Base-by-base conservation (phyloP, 2,888 invertebrate species). In the Xestia c-nigrum region DNA sequence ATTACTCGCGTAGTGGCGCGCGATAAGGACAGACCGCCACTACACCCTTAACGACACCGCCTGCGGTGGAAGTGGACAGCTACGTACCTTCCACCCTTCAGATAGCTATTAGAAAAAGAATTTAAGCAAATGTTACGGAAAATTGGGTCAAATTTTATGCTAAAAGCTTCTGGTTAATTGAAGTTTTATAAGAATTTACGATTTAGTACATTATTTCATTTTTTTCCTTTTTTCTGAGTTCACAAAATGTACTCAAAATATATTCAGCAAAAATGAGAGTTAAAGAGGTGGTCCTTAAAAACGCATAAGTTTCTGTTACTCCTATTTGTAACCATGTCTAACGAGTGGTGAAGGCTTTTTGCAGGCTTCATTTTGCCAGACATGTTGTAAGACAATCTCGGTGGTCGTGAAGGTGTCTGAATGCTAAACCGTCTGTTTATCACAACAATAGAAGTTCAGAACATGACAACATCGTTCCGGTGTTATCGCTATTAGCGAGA, bases 1-100 rank as follows among this genome's bases (percentile, higher is more conserved):
- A 94, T 96, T 96, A 96, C 95, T 95, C 93, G 95, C 92, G 92
- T 92, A 93, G 94, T 91, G 93, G 92, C 90, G 90, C 90, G 92
- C 95, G 96, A 96, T 95, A 96, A 96, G 95, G 94, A 93, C 91
- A 92, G 89, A 91, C 90, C 91, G 91, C 89, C 93, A 91, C 92
- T 91, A 92, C 91, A 92, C 92, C 93, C 94, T 91, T 95, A 95
- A 95, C 94, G 95, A 94, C 93, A 91, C 90, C 88, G 90, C 91
- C 88, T 88, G 90, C 90, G 90, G 90, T 91, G 90, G 89, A 91
- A 95, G 94, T 95, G 95, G 95, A 95, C 95, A 94, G 90, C 91
- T 90, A 90, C 89, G 90, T 91, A 91, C 89, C 91, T 90, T 87
- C 86, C 90, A 90, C 88, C 90, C 89, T 88, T 87, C 86, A 89